Evolutionary conservation across 2,888 invertebrate genomes (phyloP).

Genomic region (Trachelus troglodyta): DNA sequence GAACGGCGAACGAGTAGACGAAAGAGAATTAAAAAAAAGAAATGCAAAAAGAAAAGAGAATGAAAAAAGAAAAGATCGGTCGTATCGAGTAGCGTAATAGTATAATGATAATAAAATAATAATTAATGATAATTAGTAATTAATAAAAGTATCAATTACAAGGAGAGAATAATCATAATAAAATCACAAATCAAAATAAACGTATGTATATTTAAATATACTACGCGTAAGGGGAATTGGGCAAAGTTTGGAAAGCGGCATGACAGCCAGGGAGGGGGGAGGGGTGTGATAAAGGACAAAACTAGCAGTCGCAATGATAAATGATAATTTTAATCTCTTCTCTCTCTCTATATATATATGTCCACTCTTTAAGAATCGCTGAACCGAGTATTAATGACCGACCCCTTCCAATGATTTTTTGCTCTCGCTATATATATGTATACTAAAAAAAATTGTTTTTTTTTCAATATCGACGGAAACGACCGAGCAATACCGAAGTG

Average conservation of each 20-base stretch:
- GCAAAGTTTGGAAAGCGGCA: not conserved
- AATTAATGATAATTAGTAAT: not conserved
- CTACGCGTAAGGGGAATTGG: not conserved
- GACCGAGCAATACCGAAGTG: not conserved
- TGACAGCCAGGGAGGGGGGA: too few species aligned
- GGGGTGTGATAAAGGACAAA: too few species aligned
- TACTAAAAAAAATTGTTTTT: too few species aligned
- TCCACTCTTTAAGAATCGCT: slow-evolving; percentile 15
- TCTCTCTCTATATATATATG: slow-evolving; percentile 14
- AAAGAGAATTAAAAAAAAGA: not conserved
- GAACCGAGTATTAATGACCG: not conserved
- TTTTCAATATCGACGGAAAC: not conserved
- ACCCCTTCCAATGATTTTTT: not conserved
- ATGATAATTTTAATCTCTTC: slow-evolving; percentile 1
- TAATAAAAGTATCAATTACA: not conserved
- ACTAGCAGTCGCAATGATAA: not conserved
- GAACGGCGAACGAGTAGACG: not conserved
- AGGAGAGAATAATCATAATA: not conserved
- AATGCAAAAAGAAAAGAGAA: not conserved
- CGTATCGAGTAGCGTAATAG: not conserved
- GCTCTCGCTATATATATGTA: not conserved
- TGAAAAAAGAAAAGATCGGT: not conserved
- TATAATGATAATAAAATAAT: not conserved
- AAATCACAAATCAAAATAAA: not conserved
- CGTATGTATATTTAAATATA: not conserved